These are phyloP conservation scores for Sinotaia quadrata DNA, from an alignment of 2,888 invertebrate species.

Conservation along the genomic window DNA sequence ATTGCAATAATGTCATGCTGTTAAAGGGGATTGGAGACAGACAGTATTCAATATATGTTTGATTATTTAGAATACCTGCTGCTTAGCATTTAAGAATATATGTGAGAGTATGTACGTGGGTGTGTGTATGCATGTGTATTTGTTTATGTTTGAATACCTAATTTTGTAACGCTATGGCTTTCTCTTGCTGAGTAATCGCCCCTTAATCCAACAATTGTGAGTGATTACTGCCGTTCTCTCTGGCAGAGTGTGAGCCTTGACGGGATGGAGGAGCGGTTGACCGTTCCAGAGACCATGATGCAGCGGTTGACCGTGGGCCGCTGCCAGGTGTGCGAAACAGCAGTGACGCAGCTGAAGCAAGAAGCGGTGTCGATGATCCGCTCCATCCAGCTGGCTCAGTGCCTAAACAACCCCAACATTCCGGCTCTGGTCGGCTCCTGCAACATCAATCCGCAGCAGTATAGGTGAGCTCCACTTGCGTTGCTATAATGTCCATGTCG, in stretches of 20 bases:
- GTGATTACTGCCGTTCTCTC: background rate
- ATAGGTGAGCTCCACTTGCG: constrained; percentile 28
- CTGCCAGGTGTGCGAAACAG: constrained; percentile 66
- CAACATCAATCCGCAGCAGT: constrained; percentile 43
- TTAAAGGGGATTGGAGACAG: too few species aligned
- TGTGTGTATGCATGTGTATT: too few species aligned
- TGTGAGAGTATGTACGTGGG: too few species aligned
- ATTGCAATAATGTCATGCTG: too few species aligned
- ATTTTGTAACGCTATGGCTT: too few species aligned
- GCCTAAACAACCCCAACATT: constrained; percentile 43
- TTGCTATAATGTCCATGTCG: too few species aligned
- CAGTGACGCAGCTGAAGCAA: constrained; percentile 55
- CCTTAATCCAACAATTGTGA: too few species aligned
- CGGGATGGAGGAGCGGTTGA: constrained; percentile 52
- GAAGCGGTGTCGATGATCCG: constrained; percentile 66
- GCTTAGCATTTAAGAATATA: too few species aligned
- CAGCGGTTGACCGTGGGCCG: constrained; percentile 48
- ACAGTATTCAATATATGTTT: too few species aligned
- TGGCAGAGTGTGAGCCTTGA: constrained; percentile 51
- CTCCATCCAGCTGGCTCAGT: constrained; percentile 63
- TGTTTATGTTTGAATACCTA: too few species aligned
- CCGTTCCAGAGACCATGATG: constrained; percentile 51
- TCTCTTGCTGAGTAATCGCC: too few species aligned
- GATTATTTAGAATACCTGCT: too few species aligned
- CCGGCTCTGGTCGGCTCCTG: constrained; percentile 53